A percentile compares a stretch with the other conserved stretches of the same genome.
phyloP scores from a whole-genome alignment of 2,113 vertebrate species.

The Cervus canadensis region DNA sequence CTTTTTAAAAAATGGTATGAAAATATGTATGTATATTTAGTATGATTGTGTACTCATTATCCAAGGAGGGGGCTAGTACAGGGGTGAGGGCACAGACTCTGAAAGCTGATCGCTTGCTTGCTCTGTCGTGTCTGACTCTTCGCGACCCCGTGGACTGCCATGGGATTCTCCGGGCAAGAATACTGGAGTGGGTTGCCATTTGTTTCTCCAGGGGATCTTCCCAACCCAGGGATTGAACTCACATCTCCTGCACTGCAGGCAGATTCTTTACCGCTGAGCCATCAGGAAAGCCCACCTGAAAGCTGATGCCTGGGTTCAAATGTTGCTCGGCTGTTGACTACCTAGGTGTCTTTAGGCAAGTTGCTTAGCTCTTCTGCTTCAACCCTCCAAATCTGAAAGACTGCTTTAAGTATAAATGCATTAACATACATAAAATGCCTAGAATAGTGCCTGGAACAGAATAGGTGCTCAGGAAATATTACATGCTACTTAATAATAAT shows the following conservation, averaged over 20 bases:
- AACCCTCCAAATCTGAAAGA: not conserved
- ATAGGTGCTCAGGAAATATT: not conserved
- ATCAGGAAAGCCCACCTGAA: not conserved
- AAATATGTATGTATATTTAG: not conserved
- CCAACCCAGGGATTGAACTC: not conserved
- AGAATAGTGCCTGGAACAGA: not conserved
- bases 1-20: not conserved
- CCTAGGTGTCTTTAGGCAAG: not conserved
- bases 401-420: not conserved
- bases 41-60: not conserved
- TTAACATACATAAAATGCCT: not conserved
- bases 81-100: not conserved
- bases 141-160: not conserved
- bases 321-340: not conserved
- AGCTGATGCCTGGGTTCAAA: not conserved
- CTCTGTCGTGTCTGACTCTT: not conserved
- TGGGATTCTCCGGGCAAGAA: not conserved
- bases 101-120: not conserved
- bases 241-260: not conserved
- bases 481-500: not conserved
- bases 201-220: not conserved
- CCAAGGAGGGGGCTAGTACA: not conserved
- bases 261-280: not conserved
- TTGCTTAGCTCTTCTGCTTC: not conserved
- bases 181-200: not conserved